These are phyloP conservation scores for Leptonema lineaticorne DNA, from an alignment of 1,140 invertebrate genomes.

Conservation along the genomic window DNA sequence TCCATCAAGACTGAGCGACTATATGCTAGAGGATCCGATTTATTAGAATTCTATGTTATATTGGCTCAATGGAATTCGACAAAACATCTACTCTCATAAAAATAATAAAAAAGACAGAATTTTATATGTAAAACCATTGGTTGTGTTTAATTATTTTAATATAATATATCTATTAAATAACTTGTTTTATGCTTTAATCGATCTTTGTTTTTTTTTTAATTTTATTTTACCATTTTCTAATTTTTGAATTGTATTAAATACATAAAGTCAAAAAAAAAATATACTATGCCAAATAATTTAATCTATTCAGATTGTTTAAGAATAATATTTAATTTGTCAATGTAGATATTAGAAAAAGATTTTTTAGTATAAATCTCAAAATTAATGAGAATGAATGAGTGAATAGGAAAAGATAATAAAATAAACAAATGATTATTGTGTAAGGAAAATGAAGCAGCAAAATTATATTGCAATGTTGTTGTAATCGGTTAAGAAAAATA, in stretches of 20 bases:
- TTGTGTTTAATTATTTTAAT: background rate
- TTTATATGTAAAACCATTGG: background rate
- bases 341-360: background rate
- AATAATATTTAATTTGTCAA: no score
- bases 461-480: background rate
- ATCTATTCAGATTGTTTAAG: no score
- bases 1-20: conserved; percentile 9
- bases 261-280: no score
- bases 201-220: background rate
- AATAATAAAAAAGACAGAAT: background rate
- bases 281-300: no score
- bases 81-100: conserved; percentile 9
- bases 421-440: background rate
- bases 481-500: background rate
- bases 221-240: background rate
- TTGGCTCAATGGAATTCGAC: background rate
- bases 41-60: conserved; percentile 14
- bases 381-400: background rate
- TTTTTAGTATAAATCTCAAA: background rate
- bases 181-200: background rate
- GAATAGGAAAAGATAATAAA: background rate
- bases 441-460: no score
- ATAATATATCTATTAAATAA: background rate
- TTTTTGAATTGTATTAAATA: no score
- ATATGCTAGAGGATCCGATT: conserved; percentile 5